These are phyloP conservation scores for Chloropsis cyanopogon DNA, from an alignment of 2,113 vertebrate species.

Conservation along the genomic window DNA sequence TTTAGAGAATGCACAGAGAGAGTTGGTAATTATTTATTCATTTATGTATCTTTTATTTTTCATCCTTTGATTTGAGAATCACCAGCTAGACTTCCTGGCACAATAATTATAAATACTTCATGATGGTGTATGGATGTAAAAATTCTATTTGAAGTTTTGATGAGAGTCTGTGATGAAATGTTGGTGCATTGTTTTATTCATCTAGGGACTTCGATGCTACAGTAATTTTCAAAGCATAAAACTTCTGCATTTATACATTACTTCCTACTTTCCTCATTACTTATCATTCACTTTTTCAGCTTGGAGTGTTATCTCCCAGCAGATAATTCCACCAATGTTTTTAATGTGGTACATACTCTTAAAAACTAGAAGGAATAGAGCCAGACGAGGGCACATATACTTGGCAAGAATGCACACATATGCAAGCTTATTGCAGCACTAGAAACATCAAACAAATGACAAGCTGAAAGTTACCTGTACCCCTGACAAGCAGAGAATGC, in stretches of 20 bases:
- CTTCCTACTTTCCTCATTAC: neutral
- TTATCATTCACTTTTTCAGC: neutral
- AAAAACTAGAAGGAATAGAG: neutral
- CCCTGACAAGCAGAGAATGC: neutral
- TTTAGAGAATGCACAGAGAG: conserved; percentile 1
- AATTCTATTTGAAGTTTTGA: conserved; percentile 64
- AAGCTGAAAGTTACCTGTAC: neutral
- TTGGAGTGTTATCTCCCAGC: neutral
- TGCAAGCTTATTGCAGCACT: neutral
- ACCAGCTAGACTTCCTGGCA: conserved; percentile 39
- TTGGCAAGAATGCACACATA: neutral
- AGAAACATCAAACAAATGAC: neutral
- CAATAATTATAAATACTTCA: conserved; percentile 62
- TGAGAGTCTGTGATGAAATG: conserved; percentile 23
- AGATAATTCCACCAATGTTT: neutral
- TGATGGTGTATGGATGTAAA: conserved; percentile 9
- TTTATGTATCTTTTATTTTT: conserved; percentile 52
- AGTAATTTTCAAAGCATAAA: neutral
- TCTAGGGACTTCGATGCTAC: neutral
- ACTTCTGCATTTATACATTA: neutral
- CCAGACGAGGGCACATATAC: neutral
- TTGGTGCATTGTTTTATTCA: neutral
- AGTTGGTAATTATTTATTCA: conserved; percentile 47
- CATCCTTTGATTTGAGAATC: conserved; percentile 49
- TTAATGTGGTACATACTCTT: neutral